phyloP scores from a whole-genome alignment of 2,113 vertebrate genomes.

The Ursus arctos region DNA sequence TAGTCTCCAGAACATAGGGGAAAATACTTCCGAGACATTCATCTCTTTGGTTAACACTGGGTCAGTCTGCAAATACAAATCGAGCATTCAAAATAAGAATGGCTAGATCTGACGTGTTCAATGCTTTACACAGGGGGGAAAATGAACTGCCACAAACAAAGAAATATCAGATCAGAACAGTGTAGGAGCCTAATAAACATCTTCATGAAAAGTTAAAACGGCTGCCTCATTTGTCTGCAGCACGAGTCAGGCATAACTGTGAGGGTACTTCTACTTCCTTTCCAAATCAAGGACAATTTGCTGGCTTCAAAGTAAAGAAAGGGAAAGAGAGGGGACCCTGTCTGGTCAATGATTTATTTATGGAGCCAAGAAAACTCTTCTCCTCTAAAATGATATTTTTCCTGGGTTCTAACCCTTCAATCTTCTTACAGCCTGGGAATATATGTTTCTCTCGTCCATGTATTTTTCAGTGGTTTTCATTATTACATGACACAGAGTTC shows the following conservation, averaged over 20 bases:
- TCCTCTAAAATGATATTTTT: constrained; percentile 76
- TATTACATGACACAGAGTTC: constrained; percentile 66
- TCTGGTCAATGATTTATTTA: constrained; percentile 78
- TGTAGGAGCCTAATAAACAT: constrained; percentile 75
- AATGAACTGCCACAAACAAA: constrained; percentile 76
- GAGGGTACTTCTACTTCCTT: constrained; percentile 28
- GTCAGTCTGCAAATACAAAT: background rate
- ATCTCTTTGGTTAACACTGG: constrained; percentile 9
- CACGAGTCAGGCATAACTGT: background rate
- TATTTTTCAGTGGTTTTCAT: constrained; percentile 77
- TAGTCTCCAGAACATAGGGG: background rate
- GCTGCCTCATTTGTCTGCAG: constrained; percentile 75
- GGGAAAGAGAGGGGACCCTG: background rate
- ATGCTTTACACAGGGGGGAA: constrained; percentile 30
- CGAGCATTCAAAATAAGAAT: constrained; percentile 44
- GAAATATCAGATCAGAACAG: constrained; percentile 66
- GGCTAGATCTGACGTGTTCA: constrained; percentile 17
- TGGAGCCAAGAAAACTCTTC: constrained; percentile 63
- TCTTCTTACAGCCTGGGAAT: constrained; percentile 69
- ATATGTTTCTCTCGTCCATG: constrained; percentile 66
- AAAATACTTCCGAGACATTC: background rate
- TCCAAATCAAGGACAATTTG: constrained; percentile 75
- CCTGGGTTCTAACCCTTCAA: constrained; percentile 75
- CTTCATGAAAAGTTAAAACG: constrained; percentile 82
- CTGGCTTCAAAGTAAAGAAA: constrained; percentile 70